These are phyloP conservation scores for Dipodomys ordii DNA, from an alignment of 2,113 vertebrate genomes.

Conservation along the genomic window DNA sequence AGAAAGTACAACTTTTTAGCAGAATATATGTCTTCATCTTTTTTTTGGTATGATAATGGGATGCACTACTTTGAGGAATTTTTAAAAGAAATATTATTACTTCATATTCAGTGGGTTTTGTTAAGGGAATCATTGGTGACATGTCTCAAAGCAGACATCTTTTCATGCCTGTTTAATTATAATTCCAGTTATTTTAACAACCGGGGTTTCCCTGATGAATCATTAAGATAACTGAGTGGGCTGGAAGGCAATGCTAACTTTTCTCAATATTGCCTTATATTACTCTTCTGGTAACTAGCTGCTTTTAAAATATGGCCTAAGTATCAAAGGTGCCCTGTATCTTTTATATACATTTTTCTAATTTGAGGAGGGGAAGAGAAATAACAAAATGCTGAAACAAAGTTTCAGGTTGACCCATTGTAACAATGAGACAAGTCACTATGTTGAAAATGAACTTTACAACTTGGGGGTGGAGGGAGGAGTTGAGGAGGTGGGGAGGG, in stretches of 20 bases:
- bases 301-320: slow-evolving; percentile 62
- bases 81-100: slow-evolving; percentile 33
- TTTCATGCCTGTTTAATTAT: slow-evolving; percentile 69
- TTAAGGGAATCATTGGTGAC: slow-evolving; percentile 58
- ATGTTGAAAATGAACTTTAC: no score
- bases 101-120: slow-evolving; percentile 32
- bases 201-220: slow-evolving; percentile 88
- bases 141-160: slow-evolving; percentile 76
- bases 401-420: no score
- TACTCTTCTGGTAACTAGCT: slow-evolving; percentile 49
- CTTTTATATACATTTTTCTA: no score
- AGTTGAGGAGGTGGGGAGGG: no score
- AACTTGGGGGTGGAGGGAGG: no score
- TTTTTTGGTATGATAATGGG: neutral
- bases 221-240: slow-evolving; percentile 84
- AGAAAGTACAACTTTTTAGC: slow-evolving; percentile 22
- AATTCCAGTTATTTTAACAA: slow-evolving; percentile 81
- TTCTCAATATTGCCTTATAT: slow-evolving; percentile 80
- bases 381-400: no score
- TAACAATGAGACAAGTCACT: no score
- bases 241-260: slow-evolving; percentile 82
- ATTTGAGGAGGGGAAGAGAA: no score
- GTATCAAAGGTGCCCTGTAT: no score
- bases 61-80: slow-evolving; percentile 40
- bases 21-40: neutral